Percentiles rank a stretch among this genome's conserved stretches.
Evolutionary conservation across 2,888 invertebrate species (phyloP).

Genomic region (Auanema freiburgensis): DNA sequence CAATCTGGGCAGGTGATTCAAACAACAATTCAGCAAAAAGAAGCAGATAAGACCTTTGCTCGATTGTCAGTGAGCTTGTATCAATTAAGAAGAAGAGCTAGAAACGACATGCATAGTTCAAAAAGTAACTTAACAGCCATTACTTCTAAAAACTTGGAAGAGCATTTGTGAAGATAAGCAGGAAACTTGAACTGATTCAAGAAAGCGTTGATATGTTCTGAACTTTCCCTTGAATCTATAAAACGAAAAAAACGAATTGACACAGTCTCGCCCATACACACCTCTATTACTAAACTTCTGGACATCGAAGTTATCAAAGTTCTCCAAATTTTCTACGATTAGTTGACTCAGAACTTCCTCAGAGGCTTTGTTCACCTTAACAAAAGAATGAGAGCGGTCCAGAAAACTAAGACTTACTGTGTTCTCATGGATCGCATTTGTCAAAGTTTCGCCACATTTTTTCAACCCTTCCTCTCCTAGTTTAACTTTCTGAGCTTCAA

Average conservation of each 20-base stretch:
- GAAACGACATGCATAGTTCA: no score
- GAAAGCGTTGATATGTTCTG: conserved; percentile 18
- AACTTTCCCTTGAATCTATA: neutral
- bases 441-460: conserved; percentile 72
- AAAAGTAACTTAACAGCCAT: neutral
- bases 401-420: conserved; percentile 69
- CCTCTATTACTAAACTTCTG: conserved; percentile 24
- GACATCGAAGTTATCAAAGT: conserved; percentile 69
- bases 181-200: conserved; percentile 48
- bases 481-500: conserved; percentile 73
- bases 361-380: conserved; percentile 70
- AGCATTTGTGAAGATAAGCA: conserved; percentile 46
- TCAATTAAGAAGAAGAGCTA: conserved; percentile 49
- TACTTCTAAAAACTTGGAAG: conserved; percentile 52
- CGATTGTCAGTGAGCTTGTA: conserved; percentile 38
- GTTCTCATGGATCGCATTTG: conserved; percentile 77
- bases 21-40: conserved; percentile 77
- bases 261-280: neutral
- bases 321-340: conserved; percentile 77
- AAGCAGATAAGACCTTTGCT: conserved; percentile 69
- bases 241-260: neutral
- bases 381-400: neutral
- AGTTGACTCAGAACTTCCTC: conserved; percentile 76
- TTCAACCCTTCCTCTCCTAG: conserved; percentile 77
- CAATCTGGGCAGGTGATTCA: conserved; percentile 73